Conservation (phyloP, 1,140 invertebrate genomes). For the Drosophila elegans region DNA sequence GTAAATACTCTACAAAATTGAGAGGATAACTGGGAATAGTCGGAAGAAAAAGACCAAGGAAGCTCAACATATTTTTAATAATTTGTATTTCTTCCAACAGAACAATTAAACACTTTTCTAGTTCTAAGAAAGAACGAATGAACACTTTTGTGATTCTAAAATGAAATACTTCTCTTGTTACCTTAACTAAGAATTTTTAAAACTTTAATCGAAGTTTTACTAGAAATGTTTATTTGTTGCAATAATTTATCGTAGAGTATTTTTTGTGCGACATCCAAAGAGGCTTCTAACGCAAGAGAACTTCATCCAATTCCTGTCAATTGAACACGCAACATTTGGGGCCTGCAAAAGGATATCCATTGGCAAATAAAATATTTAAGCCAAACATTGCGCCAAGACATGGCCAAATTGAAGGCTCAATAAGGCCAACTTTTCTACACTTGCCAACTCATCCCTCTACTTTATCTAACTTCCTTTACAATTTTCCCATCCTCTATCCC, state of each 20-base stretch:
- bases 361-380: conserved; percentile 72
- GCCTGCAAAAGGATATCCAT: conserved; percentile 36
- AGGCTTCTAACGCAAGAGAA: neutral
- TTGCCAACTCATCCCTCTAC: neutral
- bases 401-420: conserved; percentile 65
- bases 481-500: conserved; percentile 4
- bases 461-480: neutral
- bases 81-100: too few relatives aligned
- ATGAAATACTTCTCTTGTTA: too few relatives aligned
- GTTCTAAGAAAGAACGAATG: too few relatives aligned
- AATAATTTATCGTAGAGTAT: conserved; percentile 1
- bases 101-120: too few relatives aligned
- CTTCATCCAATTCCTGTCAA: conserved; percentile 43
- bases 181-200: too few relatives aligned
- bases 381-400: conserved; percentile 60
- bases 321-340: conserved; percentile 41
- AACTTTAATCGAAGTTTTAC: too few relatives aligned
- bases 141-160: too few relatives aligned
- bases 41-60: neutral
- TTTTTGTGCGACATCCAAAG: conserved; percentile 2
- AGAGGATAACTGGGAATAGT: neutral
- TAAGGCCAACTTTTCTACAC: conserved; percentile 54
- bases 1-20: conserved; percentile 10
- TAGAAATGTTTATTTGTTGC: too few relatives aligned
- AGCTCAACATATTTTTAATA: neutral